Evolutionary conservation across 2,888 invertebrate species (phyloP).

Genomic region (Scrobipalpa costella): DNA sequence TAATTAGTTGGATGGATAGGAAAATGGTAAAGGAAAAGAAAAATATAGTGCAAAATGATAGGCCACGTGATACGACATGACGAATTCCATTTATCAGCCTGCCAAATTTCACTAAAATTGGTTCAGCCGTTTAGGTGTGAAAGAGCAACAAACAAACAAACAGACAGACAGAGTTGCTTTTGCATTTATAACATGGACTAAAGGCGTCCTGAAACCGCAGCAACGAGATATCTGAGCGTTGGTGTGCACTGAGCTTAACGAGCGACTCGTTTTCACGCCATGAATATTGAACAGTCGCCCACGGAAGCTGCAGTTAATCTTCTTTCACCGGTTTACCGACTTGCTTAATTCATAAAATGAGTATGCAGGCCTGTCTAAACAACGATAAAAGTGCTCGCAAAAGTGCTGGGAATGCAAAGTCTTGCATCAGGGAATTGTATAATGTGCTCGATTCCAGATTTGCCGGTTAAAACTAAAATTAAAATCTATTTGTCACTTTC

Average conservation of each 20-base stretch:
- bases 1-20: too few relatives aligned
- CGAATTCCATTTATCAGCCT: too few relatives aligned
- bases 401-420: background rate
- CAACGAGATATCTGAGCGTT: slow-evolving; percentile 36
- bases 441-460: background rate
- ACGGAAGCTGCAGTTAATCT: slow-evolving; percentile 54
- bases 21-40: too few relatives aligned
- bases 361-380: slow-evolving; percentile 28
- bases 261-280: slow-evolving; percentile 48
- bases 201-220: slow-evolving; percentile 20
- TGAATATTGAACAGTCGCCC: slow-evolving; percentile 56
- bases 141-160: too few relatives aligned
- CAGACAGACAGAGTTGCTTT: too few relatives aligned
- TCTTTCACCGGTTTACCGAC: slow-evolving; percentile 48
- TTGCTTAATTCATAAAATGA: slow-evolving; percentile 49
- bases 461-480: background rate
- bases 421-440: background rate
- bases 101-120: too few relatives aligned
- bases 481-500: too few relatives aligned
- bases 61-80: too few relatives aligned
- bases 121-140: too few relatives aligned
- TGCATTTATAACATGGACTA: too few relatives aligned
- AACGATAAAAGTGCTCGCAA: background rate
- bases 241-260: slow-evolving; percentile 46
- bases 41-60: too few relatives aligned